phyloP scores from a whole-genome alignment of 1,140 invertebrate species.

The Anastrepha ludens region DNA sequence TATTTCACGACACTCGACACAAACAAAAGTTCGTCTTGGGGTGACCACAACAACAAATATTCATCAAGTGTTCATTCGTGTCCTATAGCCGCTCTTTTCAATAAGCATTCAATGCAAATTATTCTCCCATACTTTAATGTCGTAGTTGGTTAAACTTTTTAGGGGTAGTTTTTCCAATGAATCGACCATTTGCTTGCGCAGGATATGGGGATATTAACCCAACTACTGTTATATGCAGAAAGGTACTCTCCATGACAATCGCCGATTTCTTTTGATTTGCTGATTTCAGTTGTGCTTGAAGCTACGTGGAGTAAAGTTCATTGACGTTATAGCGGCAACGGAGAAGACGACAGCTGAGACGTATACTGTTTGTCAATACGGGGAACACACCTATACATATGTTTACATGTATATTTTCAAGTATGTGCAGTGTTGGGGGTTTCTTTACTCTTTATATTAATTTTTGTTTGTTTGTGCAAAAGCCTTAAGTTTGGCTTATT shows the following conservation, averaged over 20 bases:
- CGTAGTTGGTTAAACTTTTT: conserved; percentile 10
- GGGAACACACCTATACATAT: neutral
- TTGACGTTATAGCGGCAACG: neutral
- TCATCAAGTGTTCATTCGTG: neutral
- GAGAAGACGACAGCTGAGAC: conserved; percentile 36
- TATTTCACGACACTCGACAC: neutral
- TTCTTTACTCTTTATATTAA: neutral
- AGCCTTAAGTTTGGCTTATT: neutral
- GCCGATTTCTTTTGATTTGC: conserved; percentile 5
- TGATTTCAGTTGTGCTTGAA: conserved; percentile 32
- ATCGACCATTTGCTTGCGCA: neutral
- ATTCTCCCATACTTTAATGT: neutral
- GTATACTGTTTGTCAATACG: neutral
- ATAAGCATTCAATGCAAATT: conserved; percentile 10
- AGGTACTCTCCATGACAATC: neutral
- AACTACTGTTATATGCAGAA: conserved; percentile 16
- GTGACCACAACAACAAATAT: conserved; percentile 16
- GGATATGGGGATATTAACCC: neutral
- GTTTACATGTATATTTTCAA: neutral
- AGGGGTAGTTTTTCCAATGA: conserved; percentile 23
- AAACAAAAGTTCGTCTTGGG: neutral
- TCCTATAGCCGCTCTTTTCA: neutral
- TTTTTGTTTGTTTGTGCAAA: no score
- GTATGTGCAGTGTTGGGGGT: neutral
- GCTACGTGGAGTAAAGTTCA: conserved; percentile 13